Percentiles rank a stretch among this genome's conserved stretches.
phyloP scores from a whole-genome alignment of 1,140 invertebrate species.

The Batillaria attramentaria region DNA sequence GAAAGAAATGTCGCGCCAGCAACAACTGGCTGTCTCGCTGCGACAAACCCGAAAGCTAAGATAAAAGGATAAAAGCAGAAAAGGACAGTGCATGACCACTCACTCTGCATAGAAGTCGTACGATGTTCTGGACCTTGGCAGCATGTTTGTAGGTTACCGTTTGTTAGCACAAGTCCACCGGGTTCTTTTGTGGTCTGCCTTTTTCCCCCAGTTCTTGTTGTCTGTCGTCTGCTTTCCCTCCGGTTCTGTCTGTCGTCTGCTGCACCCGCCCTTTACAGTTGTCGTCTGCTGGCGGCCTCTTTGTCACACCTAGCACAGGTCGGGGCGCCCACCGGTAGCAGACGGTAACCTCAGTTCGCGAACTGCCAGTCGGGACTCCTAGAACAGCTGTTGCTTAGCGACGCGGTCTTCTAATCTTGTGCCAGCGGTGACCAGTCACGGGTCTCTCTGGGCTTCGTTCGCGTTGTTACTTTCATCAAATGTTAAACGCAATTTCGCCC shows the following conservation, averaged over 20 bases:
- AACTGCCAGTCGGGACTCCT: not conserved
- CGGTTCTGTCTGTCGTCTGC: conserved; percentile 20
- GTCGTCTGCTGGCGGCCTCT: conserved; percentile 3
- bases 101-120: conserved; percentile 21
- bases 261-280: not conserved
- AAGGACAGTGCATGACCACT: not conserved
- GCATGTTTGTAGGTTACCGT: not conserved
- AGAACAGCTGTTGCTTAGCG: conserved; percentile 6
- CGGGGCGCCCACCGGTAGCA: not conserved
- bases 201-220: not conserved
- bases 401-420: conserved; percentile 22
- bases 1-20: too few relatives aligned
- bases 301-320: too few relatives aligned
- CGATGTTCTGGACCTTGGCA: conserved; percentile 9
- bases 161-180: too few relatives aligned
- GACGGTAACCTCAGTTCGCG: not conserved
- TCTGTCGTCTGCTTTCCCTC: not conserved
- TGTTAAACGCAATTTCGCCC: conserved; percentile 4
- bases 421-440: not conserved
- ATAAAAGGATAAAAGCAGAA: too few relatives aligned
- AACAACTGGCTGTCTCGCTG: too few relatives aligned
- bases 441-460: too few relatives aligned
- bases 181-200: not conserved
- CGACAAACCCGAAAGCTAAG: too few relatives aligned
- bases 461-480: not conserved